Evolutionary conservation across 2,888 invertebrate species (phyloP).

Genomic region (Falcaria lacertinaria): DNA sequence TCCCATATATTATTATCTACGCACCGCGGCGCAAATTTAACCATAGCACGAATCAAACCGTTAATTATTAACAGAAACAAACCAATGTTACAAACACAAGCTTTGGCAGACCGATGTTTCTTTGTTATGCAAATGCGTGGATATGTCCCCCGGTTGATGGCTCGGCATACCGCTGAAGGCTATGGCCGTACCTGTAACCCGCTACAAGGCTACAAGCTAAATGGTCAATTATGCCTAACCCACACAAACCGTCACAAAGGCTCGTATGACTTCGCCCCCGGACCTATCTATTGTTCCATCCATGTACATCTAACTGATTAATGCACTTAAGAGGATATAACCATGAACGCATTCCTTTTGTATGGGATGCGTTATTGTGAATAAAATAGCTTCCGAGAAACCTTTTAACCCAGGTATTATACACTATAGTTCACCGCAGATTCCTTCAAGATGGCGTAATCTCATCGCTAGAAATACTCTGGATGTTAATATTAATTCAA

Average conservation of each 20-base stretch:
- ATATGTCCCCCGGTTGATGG: conserved; percentile 40
- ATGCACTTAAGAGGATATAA: background rate
- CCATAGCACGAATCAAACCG: conserved; percentile 5
- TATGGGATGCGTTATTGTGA: background rate
- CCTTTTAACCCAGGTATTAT: background rate
- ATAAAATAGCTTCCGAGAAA: background rate
- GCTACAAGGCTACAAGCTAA: conserved; percentile 59
- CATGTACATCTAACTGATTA: background rate
- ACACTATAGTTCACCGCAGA: no score
- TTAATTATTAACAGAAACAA: conserved; percentile 31
- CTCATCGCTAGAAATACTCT: no score
- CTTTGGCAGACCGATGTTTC: conserved; percentile 46
- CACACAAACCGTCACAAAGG: conserved; percentile 36
- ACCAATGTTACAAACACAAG: conserved; percentile 35
- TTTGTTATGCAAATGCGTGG: conserved; percentile 63
- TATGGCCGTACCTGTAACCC: conserved; percentile 58
- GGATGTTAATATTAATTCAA: no score
- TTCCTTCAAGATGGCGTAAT: no score
- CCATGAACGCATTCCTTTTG: no score
- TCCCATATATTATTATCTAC: no score
- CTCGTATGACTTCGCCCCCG: conserved; percentile 30
- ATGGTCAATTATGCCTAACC: conserved; percentile 58
- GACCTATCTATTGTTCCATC: conserved; percentile 1
- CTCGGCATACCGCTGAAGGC: conserved; percentile 56
- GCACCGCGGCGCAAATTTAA: conserved; percentile 1